Conservation (phyloP, 2,113 vertebrate species). For the Paratilapia polleni region DNA sequence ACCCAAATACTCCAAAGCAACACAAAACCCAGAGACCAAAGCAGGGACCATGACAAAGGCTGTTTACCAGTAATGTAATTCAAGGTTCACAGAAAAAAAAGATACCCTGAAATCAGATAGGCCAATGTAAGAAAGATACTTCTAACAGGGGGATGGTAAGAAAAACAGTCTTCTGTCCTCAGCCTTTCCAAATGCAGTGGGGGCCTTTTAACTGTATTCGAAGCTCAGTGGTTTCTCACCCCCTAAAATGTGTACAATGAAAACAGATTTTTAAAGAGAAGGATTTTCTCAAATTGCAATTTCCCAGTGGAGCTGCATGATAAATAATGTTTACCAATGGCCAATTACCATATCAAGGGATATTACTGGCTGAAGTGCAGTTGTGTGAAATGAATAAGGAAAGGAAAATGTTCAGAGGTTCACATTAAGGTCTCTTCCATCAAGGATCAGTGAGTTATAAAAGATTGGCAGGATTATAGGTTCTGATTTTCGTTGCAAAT, state of each 20-base stretch:
- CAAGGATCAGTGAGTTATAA: slow-evolving; percentile 37
- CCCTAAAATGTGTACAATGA: slow-evolving; percentile 16
- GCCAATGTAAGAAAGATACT: neutral
- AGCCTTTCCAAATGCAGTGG: neutral
- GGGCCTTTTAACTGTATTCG: neutral
- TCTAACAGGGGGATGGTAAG: neutral
- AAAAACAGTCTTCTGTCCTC: slow-evolving; percentile 10
- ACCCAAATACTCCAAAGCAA: neutral
- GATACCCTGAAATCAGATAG: neutral
- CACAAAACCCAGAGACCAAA: neutral
- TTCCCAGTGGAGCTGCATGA: slow-evolving; percentile 45
- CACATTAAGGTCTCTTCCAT: slow-evolving; percentile 62
- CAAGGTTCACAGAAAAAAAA: neutral
- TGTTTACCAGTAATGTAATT: neutral
- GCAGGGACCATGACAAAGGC: neutral
- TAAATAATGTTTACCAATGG: slow-evolving; percentile 66
- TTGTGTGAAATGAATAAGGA: slow-evolving; percentile 46
- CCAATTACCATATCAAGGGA: slow-evolving; percentile 66
- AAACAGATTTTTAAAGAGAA: slow-evolving; percentile 48
- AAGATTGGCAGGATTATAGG: slow-evolving; percentile 50
- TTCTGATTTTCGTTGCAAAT: slow-evolving; percentile 45
- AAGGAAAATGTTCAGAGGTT: slow-evolving; percentile 58
- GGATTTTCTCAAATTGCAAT: slow-evolving; percentile 61
- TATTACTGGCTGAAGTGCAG: slow-evolving; percentile 45
- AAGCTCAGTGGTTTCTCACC: neutral